A percentile compares a stretch with the other conserved stretches of the same genome.
Conservation (phyloP, 2,888 invertebrate genomes). For the Nymphalis urticae region DNA sequence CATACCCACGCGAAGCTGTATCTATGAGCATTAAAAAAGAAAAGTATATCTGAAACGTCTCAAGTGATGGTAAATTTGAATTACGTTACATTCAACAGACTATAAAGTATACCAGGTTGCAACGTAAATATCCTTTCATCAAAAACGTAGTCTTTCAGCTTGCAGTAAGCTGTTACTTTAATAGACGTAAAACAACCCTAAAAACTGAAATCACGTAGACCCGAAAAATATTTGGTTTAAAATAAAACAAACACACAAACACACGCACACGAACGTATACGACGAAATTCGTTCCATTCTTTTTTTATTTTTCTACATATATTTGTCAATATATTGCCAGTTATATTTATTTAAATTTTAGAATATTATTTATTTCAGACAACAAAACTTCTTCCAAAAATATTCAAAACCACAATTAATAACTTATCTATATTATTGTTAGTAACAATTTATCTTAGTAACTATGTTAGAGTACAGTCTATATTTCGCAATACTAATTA, state of each 20-base stretch:
- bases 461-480: too few species aligned
- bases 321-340: too few species aligned
- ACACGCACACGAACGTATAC: neutral
- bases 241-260: neutral
- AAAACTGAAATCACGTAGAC: neutral
- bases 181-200: slow-evolving; percentile 21
- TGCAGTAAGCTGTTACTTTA: slow-evolving; percentile 31
- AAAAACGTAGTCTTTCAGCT: slow-evolving; percentile 36
- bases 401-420: too few species aligned
- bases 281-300: neutral
- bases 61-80: slow-evolving; percentile 34
- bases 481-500: too few species aligned
- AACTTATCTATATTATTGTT: too few species aligned
- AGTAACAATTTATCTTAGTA: too few species aligned
- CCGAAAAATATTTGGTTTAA: neutral
- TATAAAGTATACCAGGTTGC: slow-evolving; percentile 28
- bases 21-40: slow-evolving; percentile 21
- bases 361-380: too few species aligned
- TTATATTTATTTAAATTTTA: too few species aligned
- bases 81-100: slow-evolving; percentile 33
- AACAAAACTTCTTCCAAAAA: too few species aligned
- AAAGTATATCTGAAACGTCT: slow-evolving; percentile 32
- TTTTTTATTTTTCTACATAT: neutral
- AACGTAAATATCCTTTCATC: slow-evolving; percentile 39
- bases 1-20: neutral